A percentile compares a stretch with the other conserved stretches of the same genome.
These are phyloP conservation scores for Coptodon bakossiorum DNA, from an alignment of 2,113 vertebrate species.

Conservation along the genomic window DNA sequence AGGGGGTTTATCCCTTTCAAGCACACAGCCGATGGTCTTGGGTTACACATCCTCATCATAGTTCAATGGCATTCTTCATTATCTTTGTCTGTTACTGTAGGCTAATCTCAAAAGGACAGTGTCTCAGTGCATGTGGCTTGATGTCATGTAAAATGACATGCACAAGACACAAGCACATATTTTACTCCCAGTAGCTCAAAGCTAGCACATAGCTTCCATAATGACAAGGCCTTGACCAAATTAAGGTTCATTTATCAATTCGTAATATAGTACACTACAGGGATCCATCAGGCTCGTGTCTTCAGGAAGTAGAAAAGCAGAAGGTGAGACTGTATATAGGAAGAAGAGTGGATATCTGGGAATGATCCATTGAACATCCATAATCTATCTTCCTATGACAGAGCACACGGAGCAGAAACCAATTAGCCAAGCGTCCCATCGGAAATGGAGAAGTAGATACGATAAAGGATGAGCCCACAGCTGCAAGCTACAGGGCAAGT, in stretches of 20 bases:
- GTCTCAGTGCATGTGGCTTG: not conserved
- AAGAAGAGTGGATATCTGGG: not conserved
- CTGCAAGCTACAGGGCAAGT: constrained; percentile 45
- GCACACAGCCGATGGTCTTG: not conserved
- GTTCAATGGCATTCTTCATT: not conserved
- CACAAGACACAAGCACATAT: not conserved
- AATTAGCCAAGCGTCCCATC: constrained; percentile 57
- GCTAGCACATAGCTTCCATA: not conserved
- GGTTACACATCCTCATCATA: not conserved
- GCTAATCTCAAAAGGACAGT: constrained; percentile 13
- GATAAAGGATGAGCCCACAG: constrained; percentile 47
- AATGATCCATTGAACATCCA: constrained; percentile 33
- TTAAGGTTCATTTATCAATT: not conserved
- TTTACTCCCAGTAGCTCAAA: not conserved
- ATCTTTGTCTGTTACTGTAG: not conserved
- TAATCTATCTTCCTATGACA: constrained; percentile 54
- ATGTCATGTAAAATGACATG: constrained; percentile 4
- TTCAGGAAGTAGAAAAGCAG: not conserved
- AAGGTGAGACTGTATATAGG: not conserved
- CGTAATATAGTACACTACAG: not conserved
- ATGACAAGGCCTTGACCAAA: not conserved
- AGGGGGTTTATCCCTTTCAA: not conserved
- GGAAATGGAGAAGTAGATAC: constrained; percentile 56
- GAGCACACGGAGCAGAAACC: constrained; percentile 47
- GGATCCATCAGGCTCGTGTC: not conserved